These are phyloP conservation scores for Conus betulinus DNA, from an alignment of 1,140 invertebrate species.

Conservation along the genomic window DNA sequence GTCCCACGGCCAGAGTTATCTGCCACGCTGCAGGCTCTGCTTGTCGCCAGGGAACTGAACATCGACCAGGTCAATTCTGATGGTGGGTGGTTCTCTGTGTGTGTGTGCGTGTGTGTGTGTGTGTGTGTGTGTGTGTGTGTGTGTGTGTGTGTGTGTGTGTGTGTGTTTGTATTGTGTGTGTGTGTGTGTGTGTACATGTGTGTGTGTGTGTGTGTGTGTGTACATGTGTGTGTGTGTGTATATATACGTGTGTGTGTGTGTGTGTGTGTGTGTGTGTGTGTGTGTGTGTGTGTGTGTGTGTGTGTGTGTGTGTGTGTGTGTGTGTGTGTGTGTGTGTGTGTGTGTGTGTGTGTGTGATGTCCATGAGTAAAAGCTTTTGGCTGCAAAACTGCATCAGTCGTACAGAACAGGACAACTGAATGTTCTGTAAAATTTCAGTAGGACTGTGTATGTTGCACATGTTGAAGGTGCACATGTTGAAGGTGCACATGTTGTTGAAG, in stretches of 20 bases:
- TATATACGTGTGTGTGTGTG: neutral
- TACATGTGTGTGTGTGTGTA: neutral
- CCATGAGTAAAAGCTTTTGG: too few species aligned
- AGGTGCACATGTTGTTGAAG: too few species aligned
- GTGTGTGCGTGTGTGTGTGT: neutral
- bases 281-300: neutral
- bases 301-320: neutral
- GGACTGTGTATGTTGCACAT: too few species aligned
- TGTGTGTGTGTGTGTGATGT: too few species aligned
- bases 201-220: neutral
- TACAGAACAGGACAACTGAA: too few species aligned
- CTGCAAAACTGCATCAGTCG: too few species aligned
- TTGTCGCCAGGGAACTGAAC: slow-evolving; percentile 54
- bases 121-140: neutral
- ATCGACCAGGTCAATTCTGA: slow-evolving; percentile 66
- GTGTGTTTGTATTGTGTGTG: neutral
- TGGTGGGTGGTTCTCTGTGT: slow-evolving; percentile 51
- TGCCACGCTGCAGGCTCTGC: slow-evolving; percentile 61
- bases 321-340: slow-evolving; percentile 1
- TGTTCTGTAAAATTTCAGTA: too few species aligned
- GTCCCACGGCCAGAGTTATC: slow-evolving; percentile 56
- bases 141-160: neutral
- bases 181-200: slow-evolving; percentile 16
- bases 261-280: neutral
- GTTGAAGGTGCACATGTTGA: too few species aligned